Conservation (phyloP, 2,888 invertebrate species). For the Andrena flavipes region DNA sequence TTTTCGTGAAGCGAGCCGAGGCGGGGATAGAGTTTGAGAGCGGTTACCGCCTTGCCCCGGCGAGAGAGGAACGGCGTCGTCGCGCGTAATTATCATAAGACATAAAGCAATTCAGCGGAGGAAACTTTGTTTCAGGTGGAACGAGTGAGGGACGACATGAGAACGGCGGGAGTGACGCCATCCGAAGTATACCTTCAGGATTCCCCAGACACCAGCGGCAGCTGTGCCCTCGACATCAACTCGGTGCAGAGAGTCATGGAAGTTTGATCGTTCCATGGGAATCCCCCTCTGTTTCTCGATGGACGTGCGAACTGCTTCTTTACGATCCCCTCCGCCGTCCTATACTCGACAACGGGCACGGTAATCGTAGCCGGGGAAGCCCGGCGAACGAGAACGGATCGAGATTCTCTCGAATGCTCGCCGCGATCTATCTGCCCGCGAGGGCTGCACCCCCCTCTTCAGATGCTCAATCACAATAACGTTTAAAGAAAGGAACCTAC, state of each 20-base stretch:
- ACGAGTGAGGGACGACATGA: conserved; percentile 88
- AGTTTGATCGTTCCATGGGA: conserved; percentile 71
- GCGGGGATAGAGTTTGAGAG: too few species aligned
- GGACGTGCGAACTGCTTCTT: conserved; percentile 48
- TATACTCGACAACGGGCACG: conserved; percentile 11
- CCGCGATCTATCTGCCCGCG: conserved; percentile 21
- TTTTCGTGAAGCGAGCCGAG: too few species aligned
- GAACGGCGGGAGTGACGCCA: conserved; percentile 87
- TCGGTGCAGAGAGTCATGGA: conserved; percentile 80
- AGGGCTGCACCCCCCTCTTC: conserved; percentile 55
- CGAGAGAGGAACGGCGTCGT: background rate
- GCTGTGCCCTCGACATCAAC: conserved; percentile 86
- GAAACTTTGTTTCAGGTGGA: conserved; percentile 77
- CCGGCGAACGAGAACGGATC: background rate
- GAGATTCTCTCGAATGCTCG: background rate
- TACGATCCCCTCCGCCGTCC: conserved; percentile 44
- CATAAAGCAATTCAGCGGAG: background rate
- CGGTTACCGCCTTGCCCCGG: too few species aligned
- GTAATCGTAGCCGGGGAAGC: conserved; percentile 9
- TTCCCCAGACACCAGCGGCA: conserved; percentile 87
- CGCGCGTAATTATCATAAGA: background rate
- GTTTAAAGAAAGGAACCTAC: conserved; percentile 61
- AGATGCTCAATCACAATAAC: conserved; percentile 58
- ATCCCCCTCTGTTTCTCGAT: conserved; percentile 36
- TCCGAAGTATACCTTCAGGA: conserved; percentile 87